Base-by-base conservation (phyloP, 2,797 vertebrate genomes). In the Fringilla coelebs region DNA sequence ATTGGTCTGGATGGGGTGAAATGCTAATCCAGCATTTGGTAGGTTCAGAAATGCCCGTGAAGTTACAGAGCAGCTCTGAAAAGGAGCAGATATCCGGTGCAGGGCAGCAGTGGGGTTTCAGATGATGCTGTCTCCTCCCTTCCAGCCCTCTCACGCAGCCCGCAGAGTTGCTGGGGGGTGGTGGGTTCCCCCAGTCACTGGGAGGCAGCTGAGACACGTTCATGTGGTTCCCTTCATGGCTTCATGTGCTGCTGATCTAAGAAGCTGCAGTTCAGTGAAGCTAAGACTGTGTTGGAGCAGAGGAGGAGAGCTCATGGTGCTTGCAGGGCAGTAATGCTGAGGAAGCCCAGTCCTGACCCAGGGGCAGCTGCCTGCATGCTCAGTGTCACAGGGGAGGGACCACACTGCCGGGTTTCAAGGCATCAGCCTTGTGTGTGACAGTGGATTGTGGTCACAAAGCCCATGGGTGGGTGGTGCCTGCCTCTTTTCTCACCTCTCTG, bases 341-440 rank as follows among this genome's bases (percentile, higher is more conserved):
- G 76, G 57, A 46, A 66, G 31, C 21, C 48, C 41, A 28, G 6
- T 43, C 34, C 74, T 85, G 61, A 58, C 3, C 21, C 68, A 9
- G 46, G 62, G 49, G 20, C 70, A 81, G 74, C 81, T 84, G 57
- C 60, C 32, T 49, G 43, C 46, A 20, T 1, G 5, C 80, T 52
- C 41, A 24, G 25, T 13, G 1, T 76, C 51, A 28, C 15, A 5
- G 49, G 13, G n/a, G 12, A n/a, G 46, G 40, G 72, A 54, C 15
- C 2, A 2, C 61, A 36, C 10, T 29, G 71, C 31, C 51, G 13
- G 7, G 3, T 66, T 70, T 66, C 81, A 49, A 41, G 76, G 66
- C 0, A 0, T 67, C 66, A 68, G 62, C 58, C 31, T 43, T 0
- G 0, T 75, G 3, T 54, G 38, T 79, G 71, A 40, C 17, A 43